Evolutionary conservation across 2,888 invertebrate species (phyloP), one percentile per base, ranked within the genome.

Genomic region (Endomychus coccineus): DNA sequence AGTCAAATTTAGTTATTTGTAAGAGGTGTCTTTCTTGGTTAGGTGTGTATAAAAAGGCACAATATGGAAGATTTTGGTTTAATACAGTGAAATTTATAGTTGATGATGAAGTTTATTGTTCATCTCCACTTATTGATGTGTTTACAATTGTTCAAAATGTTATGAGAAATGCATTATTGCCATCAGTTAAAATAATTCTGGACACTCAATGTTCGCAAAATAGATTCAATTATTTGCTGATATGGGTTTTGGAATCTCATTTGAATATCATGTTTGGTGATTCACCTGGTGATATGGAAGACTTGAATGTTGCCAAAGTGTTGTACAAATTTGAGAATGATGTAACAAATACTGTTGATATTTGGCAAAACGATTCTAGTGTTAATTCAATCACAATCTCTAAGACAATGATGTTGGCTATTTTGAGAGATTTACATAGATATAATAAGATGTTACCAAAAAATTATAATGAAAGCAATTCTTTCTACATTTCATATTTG

Each of bases 171-270:
- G 69, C 71, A 29, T 68, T 74, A 41, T 63, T 71, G 1, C 67
- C 71, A 5, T 68, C 73, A 57, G 68, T 72, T 49, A 77, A 74
- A 60, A 60, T 78, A 22, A 59, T 77, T 16, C 53, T 78, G 17
- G 69, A 68, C 58, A 73, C 71, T 48, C 61, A 63, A 16, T 50
- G 69, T 34, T 63, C 70, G 0, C 53, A 66, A 1, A 50, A 56
- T 11, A 64, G 67, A 19, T 70, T 63, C 34, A 70, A 77, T 46
- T 74, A 69, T 54, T 43, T 79, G 15, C 58, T 78, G 2, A 59
- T 79, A 27, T 78, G 77, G 77, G 62, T 78, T 1, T 69, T 78
- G 59, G 78, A 79, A 50, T 75, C 73, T 49, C 69, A 73, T 39
- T 58, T 79, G 9, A 68, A 73, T 54, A 64, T 78, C 9, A 52